These are phyloP conservation scores for Formica exsecta DNA, from an alignment of 1,140 invertebrate genomes.

Conservation along the genomic window DNA sequence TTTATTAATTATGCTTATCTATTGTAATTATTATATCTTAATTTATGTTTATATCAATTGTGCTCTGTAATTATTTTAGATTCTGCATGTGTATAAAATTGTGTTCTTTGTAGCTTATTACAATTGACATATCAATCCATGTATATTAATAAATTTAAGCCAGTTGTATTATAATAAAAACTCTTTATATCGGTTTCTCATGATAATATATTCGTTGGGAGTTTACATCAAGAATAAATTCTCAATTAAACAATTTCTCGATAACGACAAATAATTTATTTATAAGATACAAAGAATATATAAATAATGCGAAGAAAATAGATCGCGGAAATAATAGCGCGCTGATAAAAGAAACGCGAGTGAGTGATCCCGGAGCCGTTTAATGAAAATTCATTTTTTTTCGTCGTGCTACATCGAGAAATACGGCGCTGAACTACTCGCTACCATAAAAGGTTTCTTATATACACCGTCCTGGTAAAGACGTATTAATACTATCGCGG, in stretches of 20 bases:
- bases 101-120: too few relatives aligned
- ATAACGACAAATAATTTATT: conserved; percentile 41
- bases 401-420: conserved; percentile 71
- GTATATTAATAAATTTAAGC: too few relatives aligned
- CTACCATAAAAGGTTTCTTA: conserved; percentile 71
- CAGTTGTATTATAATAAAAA: not conserved
- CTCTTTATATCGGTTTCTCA: not conserved
- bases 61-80: too few relatives aligned
- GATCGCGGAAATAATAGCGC: not conserved
- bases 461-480: conserved; percentile 68
- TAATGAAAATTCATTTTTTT: conserved; percentile 85
- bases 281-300: not conserved
- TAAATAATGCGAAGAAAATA: conserved; percentile 11
- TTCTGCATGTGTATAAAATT: too few relatives aligned
- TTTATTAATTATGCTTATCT: not conserved
- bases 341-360: conserved; percentile 1
- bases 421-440: conserved; percentile 66
- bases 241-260: not conserved
- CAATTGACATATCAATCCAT: too few relatives aligned
- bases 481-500: conserved; percentile 80
- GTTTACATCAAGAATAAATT: not conserved
- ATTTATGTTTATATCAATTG: too few relatives aligned
- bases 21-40: not conserved
- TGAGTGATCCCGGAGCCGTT: conserved; percentile 16
- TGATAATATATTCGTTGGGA: not conserved